Evolutionary conservation across 1,140 invertebrate genomes (phyloP).

Genomic region (Trachymyrmex cornetzi): DNA sequence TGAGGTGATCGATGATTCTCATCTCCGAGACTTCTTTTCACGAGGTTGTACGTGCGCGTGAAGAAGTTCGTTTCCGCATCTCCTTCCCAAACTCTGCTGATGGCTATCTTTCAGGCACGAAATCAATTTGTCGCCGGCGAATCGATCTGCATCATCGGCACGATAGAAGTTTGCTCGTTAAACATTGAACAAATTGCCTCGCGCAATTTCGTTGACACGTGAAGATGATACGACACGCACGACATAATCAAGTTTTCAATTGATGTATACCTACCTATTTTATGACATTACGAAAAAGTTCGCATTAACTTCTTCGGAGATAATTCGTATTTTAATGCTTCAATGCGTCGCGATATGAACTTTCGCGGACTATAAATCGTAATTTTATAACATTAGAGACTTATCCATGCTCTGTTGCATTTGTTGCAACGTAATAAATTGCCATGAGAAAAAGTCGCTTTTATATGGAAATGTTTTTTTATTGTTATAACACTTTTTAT

Average conservation of each 20-base stretch:
- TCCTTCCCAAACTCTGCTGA: conserved; percentile 3
- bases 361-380: background rate
- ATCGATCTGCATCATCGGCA: conserved; percentile 28
- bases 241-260: conserved; percentile 5
- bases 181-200: conserved; percentile 51
- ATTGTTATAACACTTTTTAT: background rate
- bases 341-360: background rate
- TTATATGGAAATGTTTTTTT: background rate
- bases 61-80: background rate
- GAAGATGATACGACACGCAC: conserved; percentile 25
- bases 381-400: background rate
- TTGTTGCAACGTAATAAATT: background rate
- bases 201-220: conserved; percentile 49
- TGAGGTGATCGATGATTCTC: conserved; percentile 10
- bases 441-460: background rate
- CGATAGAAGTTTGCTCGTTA: conserved; percentile 59
- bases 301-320: background rate
- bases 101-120: conserved; percentile 41
- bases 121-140: conserved; percentile 50
- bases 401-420: background rate
- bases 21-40: conserved; percentile 34
- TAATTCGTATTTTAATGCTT: background rate
- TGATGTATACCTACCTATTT: background rate
- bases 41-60: background rate
- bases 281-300: background rate